These are phyloP conservation scores for Caenorhabditis inopinata DNA, from an alignment of 1,140 invertebrate species.

Conservation along the genomic window DNA sequence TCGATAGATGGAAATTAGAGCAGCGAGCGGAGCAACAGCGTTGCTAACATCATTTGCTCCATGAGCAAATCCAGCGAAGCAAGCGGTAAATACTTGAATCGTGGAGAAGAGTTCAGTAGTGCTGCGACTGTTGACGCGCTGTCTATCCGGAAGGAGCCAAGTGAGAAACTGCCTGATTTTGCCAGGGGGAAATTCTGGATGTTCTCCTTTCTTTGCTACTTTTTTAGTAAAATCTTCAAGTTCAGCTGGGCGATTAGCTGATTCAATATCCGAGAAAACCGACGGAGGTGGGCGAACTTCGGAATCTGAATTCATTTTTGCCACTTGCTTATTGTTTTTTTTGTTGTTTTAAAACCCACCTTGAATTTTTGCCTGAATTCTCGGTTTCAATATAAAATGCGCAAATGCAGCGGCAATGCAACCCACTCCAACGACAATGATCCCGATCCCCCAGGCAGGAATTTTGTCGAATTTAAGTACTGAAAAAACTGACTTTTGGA, in stretches of 20 bases:
- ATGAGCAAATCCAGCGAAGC: constrained; percentile 95
- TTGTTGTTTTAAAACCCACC: background rate
- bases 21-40: constrained; percentile 91
- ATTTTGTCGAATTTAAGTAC: constrained; percentile 52
- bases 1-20: constrained; percentile 71
- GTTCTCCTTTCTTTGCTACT: background rate
- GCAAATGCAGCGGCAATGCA: constrained; percentile 50
- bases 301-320: background rate
- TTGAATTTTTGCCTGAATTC: constrained; percentile 49
- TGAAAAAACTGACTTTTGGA: constrained; percentile 34
- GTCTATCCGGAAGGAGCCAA: constrained; percentile 54
- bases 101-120: constrained; percentile 66
- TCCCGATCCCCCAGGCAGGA: constrained; percentile 50
- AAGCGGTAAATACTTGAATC: constrained; percentile 80
- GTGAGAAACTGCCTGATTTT: constrained; percentile 48
- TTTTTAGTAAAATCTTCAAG: background rate
- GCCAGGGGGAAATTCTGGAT: background rate
- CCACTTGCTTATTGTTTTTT: background rate
- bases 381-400: constrained; percentile 56
- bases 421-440: constrained; percentile 48
- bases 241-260: background rate
- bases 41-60: constrained; percentile 94
- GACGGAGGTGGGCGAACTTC: background rate
- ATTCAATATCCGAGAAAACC: constrained; percentile 13
- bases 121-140: constrained; percentile 52